Conservation (phyloP, 2,113 vertebrate genomes). For the Chaetura pelagica region DNA sequence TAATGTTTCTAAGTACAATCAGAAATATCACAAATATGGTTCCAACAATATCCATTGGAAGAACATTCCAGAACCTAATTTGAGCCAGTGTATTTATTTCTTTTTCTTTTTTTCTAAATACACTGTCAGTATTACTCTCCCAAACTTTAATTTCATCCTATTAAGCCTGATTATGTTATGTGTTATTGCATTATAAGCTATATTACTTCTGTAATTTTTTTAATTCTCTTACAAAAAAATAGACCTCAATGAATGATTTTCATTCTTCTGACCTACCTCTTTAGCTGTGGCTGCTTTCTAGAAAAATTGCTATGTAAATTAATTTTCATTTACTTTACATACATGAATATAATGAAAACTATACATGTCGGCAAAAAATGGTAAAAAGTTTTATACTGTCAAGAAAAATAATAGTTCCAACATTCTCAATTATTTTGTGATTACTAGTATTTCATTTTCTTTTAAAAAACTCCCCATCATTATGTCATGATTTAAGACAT, state of each 20-base stretch:
- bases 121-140: background rate
- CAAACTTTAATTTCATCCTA: background rate
- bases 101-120: background rate
- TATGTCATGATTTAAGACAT: conserved; percentile 67
- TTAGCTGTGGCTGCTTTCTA: background rate
- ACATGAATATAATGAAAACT: conserved; percentile 29
- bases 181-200: background rate
- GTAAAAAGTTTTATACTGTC: conserved; percentile 62
- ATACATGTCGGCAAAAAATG: background rate
- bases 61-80: background rate
- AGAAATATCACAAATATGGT: background rate
- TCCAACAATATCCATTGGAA: background rate
- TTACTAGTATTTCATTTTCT: conserved; percentile 68
- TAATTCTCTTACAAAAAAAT: background rate
- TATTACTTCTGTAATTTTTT: background rate
- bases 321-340: conserved; percentile 43
- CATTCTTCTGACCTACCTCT: background rate
- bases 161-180: background rate
- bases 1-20: background rate
- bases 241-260: background rate
- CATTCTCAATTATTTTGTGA: conserved; percentile 69
- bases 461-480: conserved; percentile 60
- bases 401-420: conserved; percentile 66
- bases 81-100: background rate
- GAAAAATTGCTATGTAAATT: conserved; percentile 45